These are phyloP conservation scores for Coracias cyanogaster DNA, from an alignment of 2,797 vertebrate genomes.

Conservation along the genomic window DNA sequence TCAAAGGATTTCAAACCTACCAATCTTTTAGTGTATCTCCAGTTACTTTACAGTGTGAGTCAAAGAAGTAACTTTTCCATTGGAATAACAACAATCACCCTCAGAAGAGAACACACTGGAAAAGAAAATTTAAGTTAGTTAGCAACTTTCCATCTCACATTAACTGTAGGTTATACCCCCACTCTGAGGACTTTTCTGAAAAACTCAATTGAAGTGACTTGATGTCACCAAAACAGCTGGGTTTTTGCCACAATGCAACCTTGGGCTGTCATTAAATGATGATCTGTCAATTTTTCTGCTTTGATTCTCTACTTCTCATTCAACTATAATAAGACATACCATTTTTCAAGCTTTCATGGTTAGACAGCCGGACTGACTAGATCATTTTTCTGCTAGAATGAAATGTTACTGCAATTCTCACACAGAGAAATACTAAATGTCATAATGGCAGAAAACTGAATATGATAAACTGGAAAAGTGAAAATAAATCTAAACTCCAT, in stretches of 20 bases:
- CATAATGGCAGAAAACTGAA: neutral
- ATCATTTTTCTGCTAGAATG: neutral
- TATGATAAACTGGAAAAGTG: neutral
- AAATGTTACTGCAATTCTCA: neutral
- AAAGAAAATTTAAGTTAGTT: neutral
- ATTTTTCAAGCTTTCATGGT: conserved; percentile 8
- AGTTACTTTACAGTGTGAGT: neutral
- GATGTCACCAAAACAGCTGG: neutral
- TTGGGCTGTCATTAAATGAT: neutral
- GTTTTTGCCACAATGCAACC: neutral
- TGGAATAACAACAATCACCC: neutral
- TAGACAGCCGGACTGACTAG: neutral
- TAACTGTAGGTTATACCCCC: neutral
- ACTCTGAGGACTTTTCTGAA: neutral
- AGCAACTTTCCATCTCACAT: neutral
- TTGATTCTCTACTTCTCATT: neutral
- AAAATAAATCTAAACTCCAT: neutral
- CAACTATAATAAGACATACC: neutral
- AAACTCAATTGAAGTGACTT: neutral
- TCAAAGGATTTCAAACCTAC: neutral
- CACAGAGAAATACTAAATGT: neutral
- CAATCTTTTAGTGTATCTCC: neutral
- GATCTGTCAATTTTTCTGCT: neutral
- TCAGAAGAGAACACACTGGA: neutral
- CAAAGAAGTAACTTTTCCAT: neutral